These are phyloP conservation scores for Orchesellides sinensis DNA, from an alignment of 2,888 invertebrate species.

Conservation along the genomic window DNA sequence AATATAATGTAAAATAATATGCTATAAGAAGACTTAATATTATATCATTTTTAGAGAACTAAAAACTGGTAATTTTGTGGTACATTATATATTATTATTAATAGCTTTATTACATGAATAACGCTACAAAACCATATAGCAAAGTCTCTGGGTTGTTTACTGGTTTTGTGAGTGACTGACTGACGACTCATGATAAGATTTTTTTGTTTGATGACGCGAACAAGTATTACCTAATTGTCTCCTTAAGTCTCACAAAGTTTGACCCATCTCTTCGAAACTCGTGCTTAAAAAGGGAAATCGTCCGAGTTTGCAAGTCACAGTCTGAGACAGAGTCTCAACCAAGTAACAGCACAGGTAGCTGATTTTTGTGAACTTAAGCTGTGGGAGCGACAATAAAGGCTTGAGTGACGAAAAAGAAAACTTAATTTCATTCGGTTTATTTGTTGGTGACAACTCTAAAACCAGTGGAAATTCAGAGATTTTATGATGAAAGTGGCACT, in stretches of 20 bases:
- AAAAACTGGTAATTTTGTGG: too few species aligned
- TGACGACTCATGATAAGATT: slow-evolving; percentile 43
- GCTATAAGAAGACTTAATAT: not conserved
- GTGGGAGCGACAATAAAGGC: not conserved
- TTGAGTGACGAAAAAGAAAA: not conserved
- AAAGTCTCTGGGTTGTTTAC: not conserved
- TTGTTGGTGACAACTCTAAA: slow-evolving; percentile 25
- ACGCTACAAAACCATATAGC: not conserved
- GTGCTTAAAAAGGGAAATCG: slow-evolving; percentile 53
- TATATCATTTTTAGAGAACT: slow-evolving; percentile 19
- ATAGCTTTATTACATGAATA: slow-evolving; percentile 15
- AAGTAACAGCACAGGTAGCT: slow-evolving; percentile 11
- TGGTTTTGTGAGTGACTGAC: slow-evolving; percentile 5
- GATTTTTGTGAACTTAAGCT: not conserved
- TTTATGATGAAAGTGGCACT: slow-evolving; percentile 45
- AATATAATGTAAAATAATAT: not conserved
- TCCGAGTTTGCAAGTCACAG: slow-evolving; percentile 29
- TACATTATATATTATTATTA: slow-evolving; percentile 38
- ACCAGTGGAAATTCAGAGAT: slow-evolving; percentile 15
- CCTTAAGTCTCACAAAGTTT: slow-evolving; percentile 45
- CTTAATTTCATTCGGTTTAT: slow-evolving; percentile 39
- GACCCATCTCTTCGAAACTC: slow-evolving; percentile 56
- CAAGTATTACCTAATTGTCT: slow-evolving; percentile 51
- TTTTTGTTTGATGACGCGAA: slow-evolving; percentile 54
- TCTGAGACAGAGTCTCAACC: slow-evolving; percentile 23